A percentile compares a stretch with the other conserved stretches of the same genome.
phyloP scores from a whole-genome alignment of 2,113 vertebrate genomes.

The Lanius ludovicianus region DNA sequence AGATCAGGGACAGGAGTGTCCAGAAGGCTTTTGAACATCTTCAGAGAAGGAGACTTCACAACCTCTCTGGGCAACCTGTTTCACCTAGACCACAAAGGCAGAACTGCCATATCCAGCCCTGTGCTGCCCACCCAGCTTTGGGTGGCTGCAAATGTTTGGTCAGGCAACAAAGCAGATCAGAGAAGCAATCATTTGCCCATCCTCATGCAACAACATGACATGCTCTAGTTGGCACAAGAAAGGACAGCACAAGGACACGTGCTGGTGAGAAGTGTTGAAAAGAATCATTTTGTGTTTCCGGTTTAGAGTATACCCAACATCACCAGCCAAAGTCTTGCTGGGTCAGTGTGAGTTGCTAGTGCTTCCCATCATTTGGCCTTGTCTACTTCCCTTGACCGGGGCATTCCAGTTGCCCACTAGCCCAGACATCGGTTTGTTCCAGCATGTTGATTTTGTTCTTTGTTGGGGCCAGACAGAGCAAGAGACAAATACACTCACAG shows the following conservation, averaged over 20 bases:
- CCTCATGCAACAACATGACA: background rate
- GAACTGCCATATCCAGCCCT: background rate
- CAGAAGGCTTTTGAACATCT: background rate
- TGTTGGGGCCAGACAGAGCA: background rate
- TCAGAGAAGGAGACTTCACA: background rate
- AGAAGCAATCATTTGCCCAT: background rate
- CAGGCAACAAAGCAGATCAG: background rate
- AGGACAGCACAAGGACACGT: background rate
- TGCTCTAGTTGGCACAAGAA: background rate
- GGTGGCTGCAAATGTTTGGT: background rate
- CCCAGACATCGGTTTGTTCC: background rate
- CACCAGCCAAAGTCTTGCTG: background rate
- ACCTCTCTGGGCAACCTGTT: background rate
- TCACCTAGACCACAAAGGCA: background rate
- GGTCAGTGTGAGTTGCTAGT: background rate
- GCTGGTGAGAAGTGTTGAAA: background rate
- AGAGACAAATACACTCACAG: background rate
- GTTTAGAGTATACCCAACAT: background rate
- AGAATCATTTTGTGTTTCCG: background rate
- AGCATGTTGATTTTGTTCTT: background rate
- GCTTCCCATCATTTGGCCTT: background rate
- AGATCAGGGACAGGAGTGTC: background rate
- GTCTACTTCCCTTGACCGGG: background rate
- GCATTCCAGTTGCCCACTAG: background rate
- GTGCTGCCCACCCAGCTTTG: background rate